phyloP scores from a whole-genome alignment of 2,888 invertebrate species.

The Melangyna quadrimaculata region DNA sequence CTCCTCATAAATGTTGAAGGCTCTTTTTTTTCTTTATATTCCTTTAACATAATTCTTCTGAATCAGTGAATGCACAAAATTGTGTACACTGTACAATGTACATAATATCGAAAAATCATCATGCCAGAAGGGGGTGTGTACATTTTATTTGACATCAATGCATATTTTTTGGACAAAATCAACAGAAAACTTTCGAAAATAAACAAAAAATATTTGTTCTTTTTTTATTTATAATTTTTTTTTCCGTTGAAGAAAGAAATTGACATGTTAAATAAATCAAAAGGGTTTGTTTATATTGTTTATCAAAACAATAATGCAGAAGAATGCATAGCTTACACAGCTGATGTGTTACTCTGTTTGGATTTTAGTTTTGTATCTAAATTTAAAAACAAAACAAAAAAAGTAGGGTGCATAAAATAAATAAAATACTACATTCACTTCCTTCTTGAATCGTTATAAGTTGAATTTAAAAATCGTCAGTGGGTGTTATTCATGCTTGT shows the following conservation, averaged over 20 bases:
- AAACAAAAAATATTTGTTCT: background rate
- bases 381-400: background rate
- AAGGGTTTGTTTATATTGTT: slow-evolving; percentile 15
- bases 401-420: background rate
- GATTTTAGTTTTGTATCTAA: background rate
- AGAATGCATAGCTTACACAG: background rate
- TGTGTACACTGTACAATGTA: no score
- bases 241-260: background rate
- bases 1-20: background rate
- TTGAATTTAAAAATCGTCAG: no score
- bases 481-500: no score
- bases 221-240: background rate
- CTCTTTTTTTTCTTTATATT: no score
- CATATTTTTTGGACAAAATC: slow-evolving; percentile 10
- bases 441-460: no score
- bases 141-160: background rate
- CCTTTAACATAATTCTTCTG: background rate
- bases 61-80: background rate
- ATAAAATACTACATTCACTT: background rate
- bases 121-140: background rate
- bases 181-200: slow-evolving; percentile 9
- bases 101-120: background rate
- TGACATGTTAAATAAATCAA: background rate
- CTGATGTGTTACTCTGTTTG: background rate
- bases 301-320: background rate